Evolutionary conservation across 2,888 invertebrate species (phyloP).

Genomic region (Aphodius granarius): DNA sequence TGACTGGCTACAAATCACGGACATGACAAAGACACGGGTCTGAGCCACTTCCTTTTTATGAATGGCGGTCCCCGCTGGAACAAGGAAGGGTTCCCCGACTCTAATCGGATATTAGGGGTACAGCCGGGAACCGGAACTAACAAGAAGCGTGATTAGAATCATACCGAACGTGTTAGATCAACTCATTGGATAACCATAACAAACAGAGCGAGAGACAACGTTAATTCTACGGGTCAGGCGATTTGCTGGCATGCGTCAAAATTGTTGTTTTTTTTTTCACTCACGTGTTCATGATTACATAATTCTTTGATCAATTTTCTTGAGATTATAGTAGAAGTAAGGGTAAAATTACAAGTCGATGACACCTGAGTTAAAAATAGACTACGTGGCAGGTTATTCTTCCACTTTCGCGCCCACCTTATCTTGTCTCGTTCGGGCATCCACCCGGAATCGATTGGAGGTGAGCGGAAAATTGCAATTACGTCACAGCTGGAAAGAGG

Average conservation of each 20-base stretch:
- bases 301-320: too few relatives aligned
- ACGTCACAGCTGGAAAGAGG: background rate
- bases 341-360: background rate
- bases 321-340: background rate
- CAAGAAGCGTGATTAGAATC: background rate
- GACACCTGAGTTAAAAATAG: background rate
- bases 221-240: background rate
- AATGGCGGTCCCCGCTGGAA: background rate
- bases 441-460: background rate
- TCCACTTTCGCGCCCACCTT: background rate
- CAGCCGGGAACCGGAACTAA: background rate
- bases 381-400: background rate
- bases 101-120: background rate
- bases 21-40: background rate
- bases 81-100: background rate
- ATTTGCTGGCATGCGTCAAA: too few relatives aligned
- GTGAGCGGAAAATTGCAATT: background rate
- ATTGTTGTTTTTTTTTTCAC: too few relatives aligned
- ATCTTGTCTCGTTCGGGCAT: background rate
- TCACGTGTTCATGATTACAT: too few relatives aligned
- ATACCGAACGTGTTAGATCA: background rate
- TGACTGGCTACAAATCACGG: background rate
- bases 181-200: background rate
- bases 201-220: background rate
- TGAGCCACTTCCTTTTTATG: background rate